Base-by-base conservation (phyloP, 2,888 invertebrate genomes). In the Acleris literana region DNA sequence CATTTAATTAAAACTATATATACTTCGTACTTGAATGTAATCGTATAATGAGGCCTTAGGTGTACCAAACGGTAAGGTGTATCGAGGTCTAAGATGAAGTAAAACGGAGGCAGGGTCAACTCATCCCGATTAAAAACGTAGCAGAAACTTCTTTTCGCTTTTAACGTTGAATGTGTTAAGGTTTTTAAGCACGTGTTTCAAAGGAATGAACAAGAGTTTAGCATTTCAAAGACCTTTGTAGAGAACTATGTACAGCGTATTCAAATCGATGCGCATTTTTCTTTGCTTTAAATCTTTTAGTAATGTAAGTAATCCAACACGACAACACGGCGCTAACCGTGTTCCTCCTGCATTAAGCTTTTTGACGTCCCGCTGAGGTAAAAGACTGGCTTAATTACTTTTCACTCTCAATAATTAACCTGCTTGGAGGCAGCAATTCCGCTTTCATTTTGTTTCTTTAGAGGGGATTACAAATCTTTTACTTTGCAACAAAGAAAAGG, bases 141-240 rank as follows among this genome's bases (percentile, higher is more conserved):
- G n/a, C 33, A 25, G 43, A 43, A 25, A 29, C 18, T 59, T 58
- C 17, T 64, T 53, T 59, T 52, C 13, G 57, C 44, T 13, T 43
- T 29, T 52, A 57, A 54, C 43, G 59, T 54, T 48, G 49, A 59
- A 55, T 64, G 29, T 60, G 54, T 54, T 44, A 43, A 49, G 60
- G 46, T 18, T 55, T 58, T 62, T 62, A 52, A 48, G 57, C 48
- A 46, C 20, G 39, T 44, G 52, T 75, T 74, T 76, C 77, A 74
- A 73, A 74, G 72, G 67, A 33, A 68, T 71, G 73, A 74, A 79
- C 77, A 76, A 77, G 72, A 75, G 78, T 77, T 75, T 81, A 76
- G 76, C 77, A 73, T 82, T 81, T 76, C 78, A 79, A 81, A 79
- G 76, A 77, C 73, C 78, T 76, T 74, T 75, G 76, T 78, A 78